phyloP scores from a whole-genome alignment of 2,797 vertebrate genomes.

The Sebastes oblongus region DNA sequence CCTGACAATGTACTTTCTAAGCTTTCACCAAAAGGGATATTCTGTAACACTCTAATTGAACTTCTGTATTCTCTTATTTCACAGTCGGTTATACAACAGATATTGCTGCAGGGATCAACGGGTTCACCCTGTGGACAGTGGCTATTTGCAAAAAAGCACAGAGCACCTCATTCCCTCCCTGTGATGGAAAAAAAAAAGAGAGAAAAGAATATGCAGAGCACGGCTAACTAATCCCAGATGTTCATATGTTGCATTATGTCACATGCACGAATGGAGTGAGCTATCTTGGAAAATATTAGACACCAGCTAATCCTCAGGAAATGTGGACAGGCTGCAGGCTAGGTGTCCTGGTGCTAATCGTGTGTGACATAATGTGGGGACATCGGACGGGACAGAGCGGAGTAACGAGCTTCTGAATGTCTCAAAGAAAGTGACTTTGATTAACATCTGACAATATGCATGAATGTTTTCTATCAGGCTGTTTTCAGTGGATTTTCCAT shows the following conservation, averaged over 20 bases:
- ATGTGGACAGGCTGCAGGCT: conserved; percentile 66
- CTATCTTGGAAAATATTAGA: conserved; percentile 76
- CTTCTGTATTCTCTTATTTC: neutral
- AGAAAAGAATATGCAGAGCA: conserved; percentile 30
- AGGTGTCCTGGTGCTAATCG: conserved; percentile 43
- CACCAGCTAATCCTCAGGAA: conserved; percentile 65
- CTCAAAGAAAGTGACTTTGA: neutral
- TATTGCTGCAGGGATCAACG: conserved; percentile 1
- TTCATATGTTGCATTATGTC: conserved; percentile 76
- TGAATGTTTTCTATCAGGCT: neutral
- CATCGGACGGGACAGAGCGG: neutral
- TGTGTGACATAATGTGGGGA: conserved; percentile 26
- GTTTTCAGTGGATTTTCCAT: neutral
- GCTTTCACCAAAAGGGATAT: conserved; percentile 12
- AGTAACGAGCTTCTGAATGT: neutral
- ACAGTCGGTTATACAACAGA: neutral
- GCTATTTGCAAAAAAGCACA: conserved; percentile 19
- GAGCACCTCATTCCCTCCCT: conserved; percentile 20
- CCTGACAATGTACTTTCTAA: neutral
- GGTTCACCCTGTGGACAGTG: conserved; percentile 32
- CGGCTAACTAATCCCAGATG: conserved; percentile 73
- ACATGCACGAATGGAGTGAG: conserved; percentile 64
- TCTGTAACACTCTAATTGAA: neutral
- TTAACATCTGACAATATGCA: neutral
- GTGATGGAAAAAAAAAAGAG: conserved; percentile 11